Base-by-base conservation (phyloP, 1,140 invertebrate genomes). In the Sycophaga agraensis region DNA sequence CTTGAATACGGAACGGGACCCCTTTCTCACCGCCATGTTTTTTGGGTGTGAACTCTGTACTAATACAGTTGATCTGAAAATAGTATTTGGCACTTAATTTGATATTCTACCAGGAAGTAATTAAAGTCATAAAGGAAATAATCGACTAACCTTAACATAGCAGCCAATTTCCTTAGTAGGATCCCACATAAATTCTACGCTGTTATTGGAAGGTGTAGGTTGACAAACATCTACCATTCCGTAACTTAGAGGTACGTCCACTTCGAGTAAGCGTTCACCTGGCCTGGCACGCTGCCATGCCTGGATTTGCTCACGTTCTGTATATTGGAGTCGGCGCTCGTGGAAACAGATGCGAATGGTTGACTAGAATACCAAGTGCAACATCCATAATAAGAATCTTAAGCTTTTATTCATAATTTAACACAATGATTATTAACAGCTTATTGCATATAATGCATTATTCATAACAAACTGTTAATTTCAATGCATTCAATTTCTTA, bases 21-120 rank as follows among this genome's bases (percentile, higher is more conserved):
- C 96, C 96, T 77, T 98, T 98, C 78, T 98, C 96, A 4, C 96
- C 96, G 24, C 96, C 96, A 80, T 98, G 96, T 76, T 98, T 98
- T 74, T 97, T 97, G 0, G 94, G 93, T 1, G 96, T 98, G 75
- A 98, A 98, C 81, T 98, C 96, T 3, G 96, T 98, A 63, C 94
- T 97, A 61, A 98, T 98, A 75, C 94, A 97, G 79, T 98, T 96
- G 2, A 98, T 90, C 90, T 91, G 68, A 4, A 62, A 69, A 67
- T 21, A 17, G 11, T 31, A 31, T 31, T 31, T 11, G n/a, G 28
- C 11, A 31, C 4, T 31, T 31, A 31, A 6, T 4, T 31, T 31
- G 28, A 31, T 4, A 31, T 31, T 6, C 11, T 31, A 6, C 28
- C 11, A 31, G 28, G 4, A 11, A 6, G 28, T 31, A 6, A 31